These are phyloP conservation scores for Corythaeola cristata DNA, from an alignment of 2,113 vertebrate species.

Conservation along the genomic window DNA sequence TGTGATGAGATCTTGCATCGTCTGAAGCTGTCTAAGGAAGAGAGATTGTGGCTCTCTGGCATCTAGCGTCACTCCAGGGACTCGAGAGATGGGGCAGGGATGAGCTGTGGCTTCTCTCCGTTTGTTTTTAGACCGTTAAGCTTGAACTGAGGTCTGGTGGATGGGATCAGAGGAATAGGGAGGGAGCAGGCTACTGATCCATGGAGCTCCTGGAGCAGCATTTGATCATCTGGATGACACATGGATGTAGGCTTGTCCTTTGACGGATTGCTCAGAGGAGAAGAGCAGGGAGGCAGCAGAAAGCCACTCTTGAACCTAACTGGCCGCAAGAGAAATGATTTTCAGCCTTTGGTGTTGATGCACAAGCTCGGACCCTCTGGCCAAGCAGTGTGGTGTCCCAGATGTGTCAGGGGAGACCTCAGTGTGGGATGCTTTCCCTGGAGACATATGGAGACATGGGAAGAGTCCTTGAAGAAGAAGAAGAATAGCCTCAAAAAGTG, in stretches of 20 bases:
- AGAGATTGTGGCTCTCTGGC: neutral
- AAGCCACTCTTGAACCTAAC: neutral
- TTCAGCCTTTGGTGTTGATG: neutral
- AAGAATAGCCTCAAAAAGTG: slow-evolving; percentile 1
- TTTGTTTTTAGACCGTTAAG: neutral
- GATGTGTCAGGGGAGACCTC: neutral
- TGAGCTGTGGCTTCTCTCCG: neutral
- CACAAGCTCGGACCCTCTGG: neutral
- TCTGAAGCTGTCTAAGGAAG: neutral
- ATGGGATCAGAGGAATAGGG: slow-evolving; percentile 42
- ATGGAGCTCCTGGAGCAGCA: slow-evolving; percentile 41
- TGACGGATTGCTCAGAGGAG: slow-evolving; percentile 1
- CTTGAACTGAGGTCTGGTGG: neutral
- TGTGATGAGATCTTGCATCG: neutral
- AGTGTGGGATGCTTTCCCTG: neutral
- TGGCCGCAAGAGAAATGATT: neutral
- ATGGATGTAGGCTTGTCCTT: slow-evolving; percentile 26
- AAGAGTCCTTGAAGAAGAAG: neutral
- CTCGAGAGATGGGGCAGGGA: neutral
- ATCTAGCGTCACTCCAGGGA: neutral
- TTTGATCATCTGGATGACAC: slow-evolving; percentile 59
- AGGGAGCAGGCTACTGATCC: slow-evolving; percentile 44
- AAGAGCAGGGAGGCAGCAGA: slow-evolving; percentile 11
- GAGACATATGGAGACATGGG: neutral
- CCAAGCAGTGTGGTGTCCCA: neutral